Percentiles rank a stretch among this genome's conserved stretches.
Evolutionary conservation across 1,140 invertebrate genomes (phyloP).

Genomic region (Eupristina koningsbergeri): DNA sequence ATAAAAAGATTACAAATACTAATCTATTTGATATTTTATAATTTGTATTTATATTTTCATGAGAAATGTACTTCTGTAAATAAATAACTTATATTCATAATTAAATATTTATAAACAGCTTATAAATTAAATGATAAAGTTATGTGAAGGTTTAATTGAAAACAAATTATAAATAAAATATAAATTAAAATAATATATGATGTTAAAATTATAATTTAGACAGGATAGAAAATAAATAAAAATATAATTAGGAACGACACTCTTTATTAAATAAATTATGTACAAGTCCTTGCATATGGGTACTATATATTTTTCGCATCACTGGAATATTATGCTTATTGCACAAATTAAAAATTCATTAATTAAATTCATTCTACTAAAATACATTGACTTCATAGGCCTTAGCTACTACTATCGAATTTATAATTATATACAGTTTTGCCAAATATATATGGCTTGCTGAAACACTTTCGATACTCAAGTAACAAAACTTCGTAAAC

Average conservation of each 20-base stretch:
- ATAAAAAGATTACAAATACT: background rate
- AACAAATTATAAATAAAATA: too few species aligned
- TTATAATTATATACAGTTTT: constrained; percentile 62
- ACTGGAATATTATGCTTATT: constrained; percentile 64
- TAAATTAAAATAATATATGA: too few species aligned
- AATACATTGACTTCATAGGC: constrained; percentile 72
- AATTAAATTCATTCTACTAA: constrained; percentile 68
- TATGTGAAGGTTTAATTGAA: too few species aligned
- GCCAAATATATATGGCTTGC: constrained; percentile 52
- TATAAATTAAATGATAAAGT: too few species aligned
- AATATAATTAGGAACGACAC: constrained; percentile 60
- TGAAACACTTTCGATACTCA: constrained; percentile 45
- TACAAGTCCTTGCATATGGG: constrained; percentile 65
- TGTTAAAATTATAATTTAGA: background rate
- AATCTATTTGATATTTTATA: background rate
- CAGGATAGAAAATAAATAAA: constrained; percentile 4
- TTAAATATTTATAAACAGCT: too few species aligned
- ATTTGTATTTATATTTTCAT: background rate
- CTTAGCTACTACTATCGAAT: constrained; percentile 64
- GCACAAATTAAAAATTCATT: constrained; percentile 68
- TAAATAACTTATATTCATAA: too few species aligned
- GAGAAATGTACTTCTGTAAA: too few species aligned
- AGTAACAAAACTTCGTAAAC: constrained; percentile 51
- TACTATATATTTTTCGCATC: constrained; percentile 58
- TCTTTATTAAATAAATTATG: constrained; percentile 72